Conservation (phyloP, 2,888 invertebrate species). For the Ormyrus nitidulus region DNA sequence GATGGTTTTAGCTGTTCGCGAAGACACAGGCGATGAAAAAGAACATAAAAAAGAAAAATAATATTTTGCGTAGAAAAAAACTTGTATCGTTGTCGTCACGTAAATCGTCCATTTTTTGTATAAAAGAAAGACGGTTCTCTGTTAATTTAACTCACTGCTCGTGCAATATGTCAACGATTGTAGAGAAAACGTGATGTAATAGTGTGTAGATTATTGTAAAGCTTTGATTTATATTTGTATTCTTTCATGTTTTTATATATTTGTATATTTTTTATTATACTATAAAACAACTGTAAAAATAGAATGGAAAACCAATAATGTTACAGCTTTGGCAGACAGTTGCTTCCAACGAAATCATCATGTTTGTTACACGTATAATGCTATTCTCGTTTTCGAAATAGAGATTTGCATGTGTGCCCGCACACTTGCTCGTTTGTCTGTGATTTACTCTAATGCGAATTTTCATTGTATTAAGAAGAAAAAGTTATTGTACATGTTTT, state of each 20-base stretch:
- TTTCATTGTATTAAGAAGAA: conserved; percentile 8
- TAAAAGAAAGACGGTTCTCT: neutral
- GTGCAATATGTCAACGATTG: neutral
- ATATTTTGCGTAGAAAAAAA: neutral
- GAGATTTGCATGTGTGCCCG: conserved; percentile 4
- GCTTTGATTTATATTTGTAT: conserved; percentile 15
- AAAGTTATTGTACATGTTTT: conserved; percentile 17
- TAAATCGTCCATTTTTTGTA: conserved; percentile 2
- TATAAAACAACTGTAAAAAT: conserved; percentile 20
- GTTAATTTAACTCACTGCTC: neutral
- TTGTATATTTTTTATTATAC: conserved; percentile 31
- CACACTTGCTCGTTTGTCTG: conserved; percentile 12
- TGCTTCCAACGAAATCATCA: conserved; percentile 11
- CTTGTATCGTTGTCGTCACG: neutral
- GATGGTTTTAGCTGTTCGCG: conserved; percentile 78
- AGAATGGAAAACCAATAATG: neutral
- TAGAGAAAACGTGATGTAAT: conserved; percentile 5
- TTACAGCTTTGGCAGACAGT: conserved; percentile 12
- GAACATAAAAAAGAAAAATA: conserved; percentile 68
- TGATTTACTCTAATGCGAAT: conserved; percentile 27
- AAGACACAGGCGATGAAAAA: conserved; percentile 70
- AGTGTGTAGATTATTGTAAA: conserved; percentile 21
- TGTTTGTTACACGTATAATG: conserved; percentile 11
- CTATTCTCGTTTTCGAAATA: conserved; percentile 31
- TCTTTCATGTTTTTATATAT: conserved; percentile 22